These are phyloP conservation scores for Drosophila quadrilineata DNA, from an alignment of 1,140 invertebrate genomes.

Conservation along the genomic window DNA sequence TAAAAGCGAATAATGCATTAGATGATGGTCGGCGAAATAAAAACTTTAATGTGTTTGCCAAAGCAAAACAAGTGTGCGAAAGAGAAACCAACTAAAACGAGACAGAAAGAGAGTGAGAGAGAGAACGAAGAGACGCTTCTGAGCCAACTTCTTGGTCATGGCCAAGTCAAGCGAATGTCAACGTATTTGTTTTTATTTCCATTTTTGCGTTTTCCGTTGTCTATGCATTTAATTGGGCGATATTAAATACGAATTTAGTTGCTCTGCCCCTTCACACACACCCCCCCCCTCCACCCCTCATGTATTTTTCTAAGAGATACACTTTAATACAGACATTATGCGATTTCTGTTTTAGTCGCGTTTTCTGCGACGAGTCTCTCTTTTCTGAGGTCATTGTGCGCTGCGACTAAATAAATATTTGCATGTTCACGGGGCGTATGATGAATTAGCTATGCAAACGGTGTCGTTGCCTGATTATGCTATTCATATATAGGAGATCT, in stretches of 20 bases:
- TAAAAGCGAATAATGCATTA: slow-evolving; percentile 61
- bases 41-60: slow-evolving; percentile 49
- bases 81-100: slow-evolving; percentile 38
- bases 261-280: too few relatives aligned
- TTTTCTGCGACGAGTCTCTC: too few relatives aligned
- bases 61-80: slow-evolving; percentile 13
- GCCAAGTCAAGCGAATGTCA: slow-evolving; percentile 70
- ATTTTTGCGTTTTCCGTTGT: slow-evolving; percentile 41
- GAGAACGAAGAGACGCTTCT: slow-evolving; percentile 46
- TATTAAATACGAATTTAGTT: slow-evolving; percentile 67
- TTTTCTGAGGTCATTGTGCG: slow-evolving; percentile 58
- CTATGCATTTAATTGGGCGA: slow-evolving; percentile 61
- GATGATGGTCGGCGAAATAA: slow-evolving; percentile 34
- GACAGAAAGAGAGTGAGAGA: too few relatives aligned
- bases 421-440: slow-evolving; percentile 63
- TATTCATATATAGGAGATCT: too few relatives aligned
- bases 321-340: slow-evolving; percentile 65
- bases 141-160: slow-evolving; percentile 73
- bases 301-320: slow-evolving; percentile 15
- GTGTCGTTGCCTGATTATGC: slow-evolving; percentile 27
- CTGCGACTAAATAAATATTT: slow-evolving; percentile 54
- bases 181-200: too few relatives aligned
- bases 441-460: slow-evolving; percentile 67
- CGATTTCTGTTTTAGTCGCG: slow-evolving; percentile 46
- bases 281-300: too few relatives aligned